phyloP scores from a whole-genome alignment of 2,888 invertebrate species.

The Eledone cirrhosa region DNA sequence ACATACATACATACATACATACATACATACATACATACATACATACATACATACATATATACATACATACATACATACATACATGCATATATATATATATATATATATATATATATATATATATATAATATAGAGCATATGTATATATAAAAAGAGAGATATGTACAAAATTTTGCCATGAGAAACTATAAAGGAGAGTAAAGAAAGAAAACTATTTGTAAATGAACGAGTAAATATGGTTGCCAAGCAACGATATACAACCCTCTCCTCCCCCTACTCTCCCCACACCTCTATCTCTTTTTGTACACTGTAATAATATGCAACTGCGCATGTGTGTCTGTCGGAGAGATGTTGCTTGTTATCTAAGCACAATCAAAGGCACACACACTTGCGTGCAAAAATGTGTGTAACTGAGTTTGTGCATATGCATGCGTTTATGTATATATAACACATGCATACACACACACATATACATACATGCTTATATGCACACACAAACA shows the following conservation, averaged over 20 bases:
- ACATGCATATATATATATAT: background rate
- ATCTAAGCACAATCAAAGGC: background rate
- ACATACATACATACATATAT: background rate
- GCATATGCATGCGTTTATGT: background rate
- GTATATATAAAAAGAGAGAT: background rate
- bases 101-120: background rate
- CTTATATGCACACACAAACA: background rate
- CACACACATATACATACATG: background rate
- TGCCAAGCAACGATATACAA: no score
- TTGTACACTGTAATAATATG: no score
- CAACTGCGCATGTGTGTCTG: no score
- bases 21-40: background rate
- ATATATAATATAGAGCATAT: background rate
- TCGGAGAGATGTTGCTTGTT: no score
- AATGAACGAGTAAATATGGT: no score
- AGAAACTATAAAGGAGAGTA: no score
- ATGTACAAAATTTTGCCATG: background rate
- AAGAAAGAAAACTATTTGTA: no score
- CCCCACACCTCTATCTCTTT: no score
- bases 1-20: background rate
- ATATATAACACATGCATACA: background rate
- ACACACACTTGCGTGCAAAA: background rate
- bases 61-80: constrained; percentile 1
- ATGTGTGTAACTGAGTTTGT: background rate
- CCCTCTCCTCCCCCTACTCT: no score